Conservation (phyloP, 1,140 invertebrate genomes). For the Lamellibrachia luymesi region DNA sequence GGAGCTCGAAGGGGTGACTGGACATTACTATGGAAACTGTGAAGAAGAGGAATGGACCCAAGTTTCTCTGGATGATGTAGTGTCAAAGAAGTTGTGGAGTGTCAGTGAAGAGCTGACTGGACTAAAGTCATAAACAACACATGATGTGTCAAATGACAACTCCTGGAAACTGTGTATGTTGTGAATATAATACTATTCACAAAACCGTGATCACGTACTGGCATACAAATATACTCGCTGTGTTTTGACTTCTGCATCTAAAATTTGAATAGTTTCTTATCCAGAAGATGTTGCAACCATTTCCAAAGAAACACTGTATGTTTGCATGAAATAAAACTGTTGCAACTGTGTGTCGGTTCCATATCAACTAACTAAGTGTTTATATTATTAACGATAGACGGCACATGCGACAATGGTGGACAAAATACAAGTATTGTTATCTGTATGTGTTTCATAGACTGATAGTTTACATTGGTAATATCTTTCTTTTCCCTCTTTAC, state of each 20-base stretch:
- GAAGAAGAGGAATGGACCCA: conserved; percentile 64
- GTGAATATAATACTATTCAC: neutral
- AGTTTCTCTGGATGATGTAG: conserved; percentile 50
- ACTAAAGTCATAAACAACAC: neutral
- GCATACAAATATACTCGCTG: neutral
- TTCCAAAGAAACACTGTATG: neutral
- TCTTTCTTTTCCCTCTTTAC: too few species aligned
- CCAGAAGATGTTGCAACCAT: neutral
- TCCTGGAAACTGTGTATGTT: neutral
- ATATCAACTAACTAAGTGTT: too few species aligned
- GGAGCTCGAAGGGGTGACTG: conserved; percentile 65
- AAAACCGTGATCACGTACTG: neutral
- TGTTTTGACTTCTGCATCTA: neutral
- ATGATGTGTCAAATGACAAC: neutral
- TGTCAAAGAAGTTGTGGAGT: conserved; percentile 70
- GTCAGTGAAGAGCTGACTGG: conserved; percentile 60
- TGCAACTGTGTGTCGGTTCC: neutral
- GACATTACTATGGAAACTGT: conserved; percentile 70
- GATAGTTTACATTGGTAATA: too few species aligned
- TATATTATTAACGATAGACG: too few species aligned
- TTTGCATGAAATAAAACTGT: neutral
- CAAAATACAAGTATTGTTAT: too few species aligned
- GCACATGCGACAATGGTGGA: too few species aligned
- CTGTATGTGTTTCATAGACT: too few species aligned
- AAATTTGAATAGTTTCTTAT: neutral